Percentiles rank a stretch among this genome's conserved stretches.
These are phyloP conservation scores for Diceros bicornis DNA, from an alignment of 2,797 vertebrate genomes.

Conservation along the genomic window DNA sequence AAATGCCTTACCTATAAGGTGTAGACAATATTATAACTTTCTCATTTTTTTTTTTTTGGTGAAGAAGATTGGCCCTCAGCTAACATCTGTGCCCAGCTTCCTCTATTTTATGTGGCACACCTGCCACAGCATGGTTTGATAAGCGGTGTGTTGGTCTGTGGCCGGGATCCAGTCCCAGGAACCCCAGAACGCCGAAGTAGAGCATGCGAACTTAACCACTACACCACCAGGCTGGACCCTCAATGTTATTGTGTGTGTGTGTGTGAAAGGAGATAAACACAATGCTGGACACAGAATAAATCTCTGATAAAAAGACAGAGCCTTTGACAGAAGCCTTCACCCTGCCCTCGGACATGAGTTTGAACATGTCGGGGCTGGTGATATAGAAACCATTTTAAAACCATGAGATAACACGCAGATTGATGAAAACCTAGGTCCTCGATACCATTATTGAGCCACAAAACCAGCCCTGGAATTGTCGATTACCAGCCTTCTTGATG, in stretches of 20 bases:
- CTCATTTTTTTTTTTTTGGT: background rate
- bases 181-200: too few relatives aligned
- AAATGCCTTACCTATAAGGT: background rate
- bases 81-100: too few relatives aligned
- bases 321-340: background rate
- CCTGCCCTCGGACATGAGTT: background rate
- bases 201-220: too few relatives aligned
- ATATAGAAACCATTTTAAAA: background rate
- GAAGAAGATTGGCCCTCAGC: too few relatives aligned
- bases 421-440: background rate
- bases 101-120: too few relatives aligned
- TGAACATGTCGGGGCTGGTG: background rate
- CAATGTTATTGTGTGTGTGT: background rate
- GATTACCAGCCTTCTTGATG: background rate
- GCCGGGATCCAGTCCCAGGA: too few relatives aligned
- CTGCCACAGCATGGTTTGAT: too few relatives aligned
- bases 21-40: background rate
- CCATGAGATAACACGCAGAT: background rate
- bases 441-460: background rate
- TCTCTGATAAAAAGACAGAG: background rate
- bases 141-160: too few relatives aligned
- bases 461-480: background rate
- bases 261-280: background rate
- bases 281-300: background rate
- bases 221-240: too few relatives aligned